Evolutionary conservation across 2,888 invertebrate species (phyloP), one percentile per base, ranked within the genome.

Genomic region (Allygus modestus): DNA sequence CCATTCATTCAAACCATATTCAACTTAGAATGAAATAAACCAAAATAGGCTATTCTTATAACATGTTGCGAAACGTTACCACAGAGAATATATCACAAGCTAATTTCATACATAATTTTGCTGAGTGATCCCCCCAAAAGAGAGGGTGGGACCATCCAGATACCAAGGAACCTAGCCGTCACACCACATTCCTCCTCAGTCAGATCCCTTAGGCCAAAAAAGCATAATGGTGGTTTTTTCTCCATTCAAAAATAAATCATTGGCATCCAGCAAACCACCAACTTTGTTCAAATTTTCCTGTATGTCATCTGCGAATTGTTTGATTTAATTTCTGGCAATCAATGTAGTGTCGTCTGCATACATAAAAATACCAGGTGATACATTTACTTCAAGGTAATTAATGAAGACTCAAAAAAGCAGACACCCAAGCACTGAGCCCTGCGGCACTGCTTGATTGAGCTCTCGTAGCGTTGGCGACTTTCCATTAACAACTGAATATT

Each of bases 291-390:
- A 54, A 11, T 54, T 54, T 54, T 54, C n/a, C 54, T 54, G 23
- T 17, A 11, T 54, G 7, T 54, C 54, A 54, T 20, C 4, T 5
- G 54, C 54, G n/a, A 54, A 54, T 54, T 11, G 54, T 54, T 54
- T 23, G 54, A 54, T 54, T 54, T 54, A 20, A 17, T 54, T 54
- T 54, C 54, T 54, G 54, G n/a, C 54, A 54, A 17, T 54, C 54
- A 54, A 54, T 54, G 54, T 54, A 17, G 54, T 54, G 54, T 54
- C n/a, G 54, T 54, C n/a, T 20, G 54, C n/a, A 54, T 54, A 54
- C 54, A 5, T 54, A 11, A 54, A 54, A 54, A 54, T 54, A 54
- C 54, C n/a, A 54, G 54, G 15, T 54, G 54, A 11, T 5, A 54
- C 23, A 17, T 54, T 54, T 4, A 54, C 4, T 23, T 54, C 54